Evolutionary conservation across 2,113 vertebrate species (phyloP).

Genomic region (Morone chrysops): DNA sequence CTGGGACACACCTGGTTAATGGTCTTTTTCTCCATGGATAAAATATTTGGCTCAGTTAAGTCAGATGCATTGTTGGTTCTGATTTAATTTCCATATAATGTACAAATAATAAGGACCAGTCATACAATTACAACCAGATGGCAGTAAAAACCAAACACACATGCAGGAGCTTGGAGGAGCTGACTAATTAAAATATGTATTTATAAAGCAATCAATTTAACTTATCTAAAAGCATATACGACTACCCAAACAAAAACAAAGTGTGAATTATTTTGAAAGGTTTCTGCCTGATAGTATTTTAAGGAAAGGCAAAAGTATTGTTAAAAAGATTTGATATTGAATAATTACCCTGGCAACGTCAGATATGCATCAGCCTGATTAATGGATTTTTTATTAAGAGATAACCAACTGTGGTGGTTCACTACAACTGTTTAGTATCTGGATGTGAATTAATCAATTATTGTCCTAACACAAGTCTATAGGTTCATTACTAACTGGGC

Average conservation of each 20-base stretch:
- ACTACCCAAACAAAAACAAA: not conserved
- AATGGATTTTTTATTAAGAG: not conserved
- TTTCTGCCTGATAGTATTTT: not conserved
- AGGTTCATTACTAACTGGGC: not conserved
- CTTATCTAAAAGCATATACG: not conserved
- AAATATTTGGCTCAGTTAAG: not conserved
- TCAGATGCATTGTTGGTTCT: not conserved
- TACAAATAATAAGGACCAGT: not conserved
- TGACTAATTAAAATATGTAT: not conserved
- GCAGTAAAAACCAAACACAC: not conserved
- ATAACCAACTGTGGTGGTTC: not conserved
- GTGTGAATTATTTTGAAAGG: not conserved
- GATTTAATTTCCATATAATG: not conserved
- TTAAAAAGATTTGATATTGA: not conserved
- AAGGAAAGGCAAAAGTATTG: not conserved
- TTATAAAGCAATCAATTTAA: not conserved
- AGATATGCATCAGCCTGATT: not conserved
- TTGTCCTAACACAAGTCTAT: not conserved
- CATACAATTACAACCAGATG: not conserved
- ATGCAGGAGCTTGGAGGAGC: not conserved
- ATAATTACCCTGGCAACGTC: not conserved
- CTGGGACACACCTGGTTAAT: not conserved
- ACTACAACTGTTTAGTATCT: not conserved
- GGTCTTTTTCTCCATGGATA: not conserved
- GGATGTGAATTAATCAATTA: not conserved